Percentiles rank a stretch among this genome's conserved stretches.
These are phyloP conservation scores for Subanguina moxae DNA, from an alignment of 1,140 invertebrate genomes.

Conservation along the genomic window DNA sequence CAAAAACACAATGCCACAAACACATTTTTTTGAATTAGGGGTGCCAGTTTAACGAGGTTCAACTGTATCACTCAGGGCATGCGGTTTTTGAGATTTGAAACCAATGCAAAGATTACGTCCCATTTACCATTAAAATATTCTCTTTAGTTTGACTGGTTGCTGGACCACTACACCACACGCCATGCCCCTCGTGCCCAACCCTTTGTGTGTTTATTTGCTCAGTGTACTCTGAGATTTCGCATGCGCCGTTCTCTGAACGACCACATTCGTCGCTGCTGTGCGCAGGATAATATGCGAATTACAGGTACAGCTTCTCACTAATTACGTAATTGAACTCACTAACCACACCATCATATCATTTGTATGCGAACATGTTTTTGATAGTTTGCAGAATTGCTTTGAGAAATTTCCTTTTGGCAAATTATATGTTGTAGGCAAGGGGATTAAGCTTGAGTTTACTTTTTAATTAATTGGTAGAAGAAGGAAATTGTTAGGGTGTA, in stretches of 20 bases:
- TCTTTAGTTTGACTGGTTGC: slow-evolving; percentile 13
- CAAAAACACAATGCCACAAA: too few species aligned
- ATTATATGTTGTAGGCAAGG: background rate
- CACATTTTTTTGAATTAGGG: too few species aligned
- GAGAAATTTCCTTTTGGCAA: background rate
- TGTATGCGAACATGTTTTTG: background rate
- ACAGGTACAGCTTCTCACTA: background rate
- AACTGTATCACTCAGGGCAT: too few species aligned
- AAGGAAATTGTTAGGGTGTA: too few species aligned
- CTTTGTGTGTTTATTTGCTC: slow-evolving; percentile 5
- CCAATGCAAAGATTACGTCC: background rate
- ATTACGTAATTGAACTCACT: too few species aligned
- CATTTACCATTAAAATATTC: background rate
- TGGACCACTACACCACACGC: slow-evolving; percentile 13
- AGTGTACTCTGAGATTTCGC: slow-evolving; percentile 8
- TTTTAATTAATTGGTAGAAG: too few species aligned
- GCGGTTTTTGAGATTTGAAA: too few species aligned
- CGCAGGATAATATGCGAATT: background rate
- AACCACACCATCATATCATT: too few species aligned
- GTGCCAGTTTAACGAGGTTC: too few species aligned
- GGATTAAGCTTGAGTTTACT: too few species aligned
- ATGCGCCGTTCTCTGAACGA: slow-evolving; percentile 4
- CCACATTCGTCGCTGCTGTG: background rate
- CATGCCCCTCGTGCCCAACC: slow-evolving; percentile 9
- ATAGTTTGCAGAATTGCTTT: too few species aligned